Evolutionary conservation across 2,888 invertebrate genomes (phyloP), one percentile per base, ranked within the genome.

Genomic region (Drosophila multiciliata): DNA sequence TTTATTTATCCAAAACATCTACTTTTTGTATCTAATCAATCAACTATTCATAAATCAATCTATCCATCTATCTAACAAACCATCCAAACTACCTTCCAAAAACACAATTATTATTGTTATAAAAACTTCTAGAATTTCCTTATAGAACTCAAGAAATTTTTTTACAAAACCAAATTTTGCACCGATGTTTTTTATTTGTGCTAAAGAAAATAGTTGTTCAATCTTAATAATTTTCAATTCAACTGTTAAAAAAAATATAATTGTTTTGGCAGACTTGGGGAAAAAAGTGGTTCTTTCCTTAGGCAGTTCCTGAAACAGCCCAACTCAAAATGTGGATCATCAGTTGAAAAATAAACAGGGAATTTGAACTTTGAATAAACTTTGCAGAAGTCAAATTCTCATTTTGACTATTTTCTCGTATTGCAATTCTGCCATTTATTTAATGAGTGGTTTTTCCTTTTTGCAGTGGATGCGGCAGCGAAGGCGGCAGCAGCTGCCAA

Each of bases 391-490:
- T 20, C 4, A 4, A 32, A 15, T 12, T 38, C 11, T 32, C 36
- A 36, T 40, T 54, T 54, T 54, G 11, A 32, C 36, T 58, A 26
- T 17, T 32, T 35, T 42, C 26, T 65, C 59, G 23, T n/a, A 40
- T 32, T 38, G 36, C 45, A 55, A 60, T 48, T 61, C 65, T 70
- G 50, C 66, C 68, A 33, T 72, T 65, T 63, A 66, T 53, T 66
- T 17, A 50, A 63, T 61, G 62, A 54, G 8, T 17, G 59, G 59
- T 66, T 8, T 29, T 26, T 38, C 38, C n/a, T 12, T 12, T 67
- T 82, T 78, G 20, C 83, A 92, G 92, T 92, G 57, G 92, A 92
- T 84, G 87, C 91, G 50, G 83, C 85, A 26, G 88, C 80, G 52
- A 90, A 90, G 74, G 78, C 72, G 32, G 78, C 83, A 35, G 70